Evolutionary conservation across 1,140 invertebrate genomes (phyloP).

Genomic region (Dendroctonus valens): DNA sequence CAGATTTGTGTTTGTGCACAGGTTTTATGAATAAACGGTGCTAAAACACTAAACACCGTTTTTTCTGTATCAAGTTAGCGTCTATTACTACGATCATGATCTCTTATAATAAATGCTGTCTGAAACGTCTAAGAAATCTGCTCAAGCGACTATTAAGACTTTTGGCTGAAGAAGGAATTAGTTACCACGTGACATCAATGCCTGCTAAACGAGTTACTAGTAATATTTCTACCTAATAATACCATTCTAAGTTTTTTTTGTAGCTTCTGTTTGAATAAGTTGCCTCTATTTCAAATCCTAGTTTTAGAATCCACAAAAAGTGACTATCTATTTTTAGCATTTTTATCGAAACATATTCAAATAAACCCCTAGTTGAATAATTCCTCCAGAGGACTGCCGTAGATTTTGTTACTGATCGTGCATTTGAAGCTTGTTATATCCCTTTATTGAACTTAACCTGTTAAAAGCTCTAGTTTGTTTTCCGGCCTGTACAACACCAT

Average conservation of each 20-base stretch:
- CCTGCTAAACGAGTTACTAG: no score
- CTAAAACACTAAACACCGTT: not conserved
- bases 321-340: not conserved
- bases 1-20: not conserved
- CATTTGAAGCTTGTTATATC: not conserved
- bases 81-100: no score
- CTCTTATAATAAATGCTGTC: no score
- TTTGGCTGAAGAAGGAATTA: no score
- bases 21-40: not conserved
- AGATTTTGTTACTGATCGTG: not conserved
- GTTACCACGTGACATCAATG: no score
- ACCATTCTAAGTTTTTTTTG: no score
- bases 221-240: no score
- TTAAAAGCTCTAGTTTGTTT: not conserved
- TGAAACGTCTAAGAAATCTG: no score
- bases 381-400: not conserved
- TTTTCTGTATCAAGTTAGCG: not conserved
- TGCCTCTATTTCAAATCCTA: no score
- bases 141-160: no score
- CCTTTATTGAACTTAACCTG: not conserved
- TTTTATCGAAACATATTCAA: not conserved
- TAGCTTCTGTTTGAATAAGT: no score
- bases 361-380: not conserved
- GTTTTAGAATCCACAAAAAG: no score
- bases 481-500: constrained; percentile 1